Evolutionary conservation across 2,888 invertebrate genomes (phyloP).

Genomic region (Xestobium rufovillosum): DNA sequence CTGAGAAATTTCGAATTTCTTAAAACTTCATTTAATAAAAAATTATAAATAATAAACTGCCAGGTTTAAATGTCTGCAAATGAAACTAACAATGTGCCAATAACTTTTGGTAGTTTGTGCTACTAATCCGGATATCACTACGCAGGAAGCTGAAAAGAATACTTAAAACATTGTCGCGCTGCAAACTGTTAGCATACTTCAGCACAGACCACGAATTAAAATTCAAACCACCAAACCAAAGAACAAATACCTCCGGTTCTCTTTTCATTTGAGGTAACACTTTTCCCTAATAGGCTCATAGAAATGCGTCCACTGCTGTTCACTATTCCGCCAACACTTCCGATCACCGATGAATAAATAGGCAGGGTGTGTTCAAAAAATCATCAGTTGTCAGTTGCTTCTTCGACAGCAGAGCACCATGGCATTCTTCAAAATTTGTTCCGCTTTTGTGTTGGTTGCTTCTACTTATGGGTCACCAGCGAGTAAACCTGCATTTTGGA

Average conservation of each 20-base stretch:
- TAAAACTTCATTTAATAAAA: too few relatives aligned
- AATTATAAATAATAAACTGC: too few relatives aligned
- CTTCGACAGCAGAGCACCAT: constrained; percentile 20
- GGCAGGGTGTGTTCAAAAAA: constrained; percentile 25
- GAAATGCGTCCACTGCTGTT: constrained; percentile 25
- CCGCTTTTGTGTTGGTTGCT: constrained; percentile 44
- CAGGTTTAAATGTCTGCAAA: too few relatives aligned
- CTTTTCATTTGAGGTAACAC: constrained; percentile 18
- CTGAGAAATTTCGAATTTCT: too few relatives aligned
- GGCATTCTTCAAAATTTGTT: constrained; percentile 27
- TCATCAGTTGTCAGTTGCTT: constrained; percentile 21
- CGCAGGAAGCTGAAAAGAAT: too few relatives aligned
- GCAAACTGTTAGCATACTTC: neutral
- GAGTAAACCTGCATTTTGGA: constrained; percentile 59
- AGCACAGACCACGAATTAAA: constrained; percentile 18
- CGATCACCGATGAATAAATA: constrained; percentile 28
- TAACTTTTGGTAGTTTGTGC: too few relatives aligned
- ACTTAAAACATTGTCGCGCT: too few relatives aligned
- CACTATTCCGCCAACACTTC: constrained; percentile 25
- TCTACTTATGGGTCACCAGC: constrained; percentile 50
- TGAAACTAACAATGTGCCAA: too few relatives aligned
- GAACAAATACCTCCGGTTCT: constrained; percentile 26
- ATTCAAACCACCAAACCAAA: constrained; percentile 17
- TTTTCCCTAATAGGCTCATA: constrained; percentile 18
- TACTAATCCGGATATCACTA: too few relatives aligned